Evolutionary conservation across 1,140 invertebrate species (phyloP).

Genomic region (Geopemphigus sp.): DNA sequence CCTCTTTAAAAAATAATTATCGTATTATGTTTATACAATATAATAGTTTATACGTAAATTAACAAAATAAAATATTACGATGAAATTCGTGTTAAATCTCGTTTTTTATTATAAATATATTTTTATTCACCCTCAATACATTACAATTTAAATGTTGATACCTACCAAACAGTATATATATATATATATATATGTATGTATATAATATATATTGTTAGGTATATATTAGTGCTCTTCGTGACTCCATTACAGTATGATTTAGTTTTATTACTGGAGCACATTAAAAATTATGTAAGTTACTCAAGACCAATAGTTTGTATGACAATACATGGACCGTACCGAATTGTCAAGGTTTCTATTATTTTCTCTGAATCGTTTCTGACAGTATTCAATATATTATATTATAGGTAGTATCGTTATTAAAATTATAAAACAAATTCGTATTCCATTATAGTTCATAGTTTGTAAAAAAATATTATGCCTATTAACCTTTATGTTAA

Average conservation of each 20-base stretch:
- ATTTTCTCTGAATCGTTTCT: slow-evolving; percentile 6
- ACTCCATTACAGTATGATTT: neutral
- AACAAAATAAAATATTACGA: neutral
- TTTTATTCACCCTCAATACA: neutral
- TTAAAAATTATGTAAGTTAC: neutral
- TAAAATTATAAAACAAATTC: slow-evolving; percentile 15
- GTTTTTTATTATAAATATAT: neutral
- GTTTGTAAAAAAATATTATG: no score
- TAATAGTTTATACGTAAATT: neutral
- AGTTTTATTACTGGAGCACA: neutral
- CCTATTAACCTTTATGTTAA: no score
- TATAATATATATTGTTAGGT: neutral
- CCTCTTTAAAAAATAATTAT: neutral
- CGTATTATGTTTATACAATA: neutral
- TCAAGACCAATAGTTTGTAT: slow-evolving; percentile 4
- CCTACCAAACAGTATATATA: no score
- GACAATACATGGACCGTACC: neutral
- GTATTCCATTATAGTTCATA: neutral
- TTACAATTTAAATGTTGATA: no score
- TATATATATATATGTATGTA: neutral
- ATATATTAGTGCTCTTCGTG: neutral
- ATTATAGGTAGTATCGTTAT: neutral
- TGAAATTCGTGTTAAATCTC: neutral
- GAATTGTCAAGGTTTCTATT: slow-evolving; percentile 20
- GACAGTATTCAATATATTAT: neutral